Evolutionary conservation across 1,140 invertebrate genomes (phyloP).

Genomic region (Drosophila virilis): DNA sequence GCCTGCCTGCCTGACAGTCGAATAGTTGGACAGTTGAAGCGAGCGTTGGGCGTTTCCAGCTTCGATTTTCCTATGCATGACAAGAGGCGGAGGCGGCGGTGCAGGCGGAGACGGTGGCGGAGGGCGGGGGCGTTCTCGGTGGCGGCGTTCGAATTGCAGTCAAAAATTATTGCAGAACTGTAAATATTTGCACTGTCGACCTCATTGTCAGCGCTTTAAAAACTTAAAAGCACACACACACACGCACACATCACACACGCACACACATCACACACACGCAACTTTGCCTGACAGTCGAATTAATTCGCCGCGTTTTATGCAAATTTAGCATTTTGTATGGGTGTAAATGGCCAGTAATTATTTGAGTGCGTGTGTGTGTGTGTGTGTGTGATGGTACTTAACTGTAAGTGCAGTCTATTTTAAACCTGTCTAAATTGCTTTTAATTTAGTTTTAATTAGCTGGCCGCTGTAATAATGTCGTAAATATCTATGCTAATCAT

Average conservation of each 20-base stretch:
- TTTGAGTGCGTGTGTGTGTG: background rate
- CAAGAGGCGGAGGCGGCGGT: constrained; percentile 26
- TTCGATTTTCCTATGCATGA: constrained; percentile 69
- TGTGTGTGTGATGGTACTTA: constrained; percentile 29
- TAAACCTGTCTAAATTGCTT: constrained; percentile 23
- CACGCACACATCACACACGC: constrained; percentile 18
- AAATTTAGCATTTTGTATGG: constrained; percentile 59
- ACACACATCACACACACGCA: constrained; percentile 26
- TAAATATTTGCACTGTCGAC: constrained; percentile 77
- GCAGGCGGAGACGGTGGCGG: constrained; percentile 7
- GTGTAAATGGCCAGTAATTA: constrained; percentile 48
- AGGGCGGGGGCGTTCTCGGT: constrained; percentile 10
- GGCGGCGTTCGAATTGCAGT: constrained; percentile 55
- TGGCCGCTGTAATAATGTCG: constrained; percentile 13
- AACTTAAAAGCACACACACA: constrained; percentile 24
- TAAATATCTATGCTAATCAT: constrained; percentile 9
- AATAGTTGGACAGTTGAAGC: constrained; percentile 39
- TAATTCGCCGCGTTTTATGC: constrained; percentile 65
- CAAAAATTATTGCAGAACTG: constrained; percentile 74
- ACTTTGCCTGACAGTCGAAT: constrained; percentile 39
- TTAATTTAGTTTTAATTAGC: constrained; percentile 31
- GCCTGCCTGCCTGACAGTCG: constrained; percentile 37
- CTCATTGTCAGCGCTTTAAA: constrained; percentile 66
- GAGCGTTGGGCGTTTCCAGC: constrained; percentile 58
- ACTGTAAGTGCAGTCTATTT: constrained; percentile 8